Evolutionary conservation across 2,888 invertebrate species (phyloP), one percentile per base, ranked within the genome.

Genomic region (Rugalucina vietnamica): DNA sequence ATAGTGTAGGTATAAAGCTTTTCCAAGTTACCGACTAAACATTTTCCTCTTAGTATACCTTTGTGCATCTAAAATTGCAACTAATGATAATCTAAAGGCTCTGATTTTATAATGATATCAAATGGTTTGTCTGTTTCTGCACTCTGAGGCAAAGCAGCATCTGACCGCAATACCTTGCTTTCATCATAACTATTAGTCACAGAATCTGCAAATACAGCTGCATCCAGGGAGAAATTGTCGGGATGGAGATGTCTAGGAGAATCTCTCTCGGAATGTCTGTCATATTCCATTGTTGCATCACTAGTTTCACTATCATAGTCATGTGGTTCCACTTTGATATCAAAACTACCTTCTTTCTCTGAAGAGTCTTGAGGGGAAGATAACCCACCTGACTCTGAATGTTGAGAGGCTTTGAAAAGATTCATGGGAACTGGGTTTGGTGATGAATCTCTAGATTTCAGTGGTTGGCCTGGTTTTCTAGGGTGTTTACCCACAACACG

Each of bases 71-170:
- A n/a, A n/a, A n/a, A n/a, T n/a, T n/a, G n/a, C n/a, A n/a, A n/a
- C n/a, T n/a, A n/a, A 12, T 43, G 10, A 43, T 43, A 43, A 71
- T 86, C 86, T 1, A 83, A 10, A 21, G 86, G 86, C 65, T 86
- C 86, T 27, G 82, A 76, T 43, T 86, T 86, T 32, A 86, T 81
- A 21, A 86, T 74, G 24, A 81, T 12, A 32, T 76, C 72, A 69
- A 83, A 78, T 50, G 77, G 72, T n/a, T 72, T 50, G 2, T 86
- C 86, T 21, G 12, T 18, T 43, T 83, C 84, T 21, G 39, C 21
- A 43, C 37, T 50, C 65, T 75, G 78, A 1, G 81, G 81, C 76
- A 81, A 29, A 5, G 24, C 39, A n/a, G 60, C 84, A 65, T 84
- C 84, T 0, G 79, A 60, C 29, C 69, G 76, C 12, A 82, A 36